phyloP scores from a whole-genome alignment of 1,140 invertebrate genomes.

The Tetramorium alpestre region DNA sequence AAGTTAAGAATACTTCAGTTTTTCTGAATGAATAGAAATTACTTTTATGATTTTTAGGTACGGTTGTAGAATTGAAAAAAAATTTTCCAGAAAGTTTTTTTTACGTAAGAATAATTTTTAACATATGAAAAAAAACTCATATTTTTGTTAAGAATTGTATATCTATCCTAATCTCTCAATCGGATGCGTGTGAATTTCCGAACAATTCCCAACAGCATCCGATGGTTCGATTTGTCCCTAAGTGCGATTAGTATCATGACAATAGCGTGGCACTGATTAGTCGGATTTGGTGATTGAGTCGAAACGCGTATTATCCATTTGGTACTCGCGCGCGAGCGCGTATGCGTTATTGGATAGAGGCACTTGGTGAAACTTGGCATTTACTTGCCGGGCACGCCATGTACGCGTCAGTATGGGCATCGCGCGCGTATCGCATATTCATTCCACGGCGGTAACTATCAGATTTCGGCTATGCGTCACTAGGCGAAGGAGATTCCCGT shows the following conservation, averaged over 20 bases:
- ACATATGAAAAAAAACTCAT: background rate
- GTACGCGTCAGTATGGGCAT: conserved; percentile 53
- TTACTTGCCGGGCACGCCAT: conserved; percentile 57
- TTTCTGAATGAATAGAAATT: background rate
- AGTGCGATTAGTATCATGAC: conserved; percentile 29
- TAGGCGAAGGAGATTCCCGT: conserved; percentile 59
- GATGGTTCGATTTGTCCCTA: conserved; percentile 3
- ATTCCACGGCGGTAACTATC: conserved; percentile 60
- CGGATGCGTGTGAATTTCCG: background rate
- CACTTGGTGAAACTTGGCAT: conserved; percentile 48
- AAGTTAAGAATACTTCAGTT: background rate
- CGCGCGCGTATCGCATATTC: conserved; percentile 61
- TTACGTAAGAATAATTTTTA: background rate
- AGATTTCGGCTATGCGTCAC: conserved; percentile 60
- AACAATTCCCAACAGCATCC: background rate
- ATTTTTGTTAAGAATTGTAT: background rate
- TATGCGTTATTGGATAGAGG: background rate
- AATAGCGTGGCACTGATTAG: conserved; percentile 27
- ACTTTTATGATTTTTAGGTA: background rate
- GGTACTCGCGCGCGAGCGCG: background rate
- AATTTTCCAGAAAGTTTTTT: background rate
- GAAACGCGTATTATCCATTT: conserved; percentile 49
- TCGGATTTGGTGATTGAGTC: conserved; percentile 41
- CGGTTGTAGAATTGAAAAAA: background rate
- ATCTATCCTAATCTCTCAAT: background rate